Evolutionary conservation across 2,888 invertebrate species (phyloP).

Genomic region (Desoria tigrina): DNA sequence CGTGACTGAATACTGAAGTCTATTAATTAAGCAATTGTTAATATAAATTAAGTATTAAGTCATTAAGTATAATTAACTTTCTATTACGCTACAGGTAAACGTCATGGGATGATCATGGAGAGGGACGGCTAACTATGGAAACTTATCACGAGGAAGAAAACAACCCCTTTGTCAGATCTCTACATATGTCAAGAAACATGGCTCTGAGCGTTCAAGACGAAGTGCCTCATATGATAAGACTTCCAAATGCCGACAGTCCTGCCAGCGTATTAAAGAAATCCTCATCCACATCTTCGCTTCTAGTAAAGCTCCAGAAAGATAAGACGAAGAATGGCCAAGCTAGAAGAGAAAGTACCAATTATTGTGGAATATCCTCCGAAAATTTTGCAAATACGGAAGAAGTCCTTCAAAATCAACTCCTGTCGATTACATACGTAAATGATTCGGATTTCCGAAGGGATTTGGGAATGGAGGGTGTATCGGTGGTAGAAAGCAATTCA

Average conservation of each 20-base stretch:
- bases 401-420: no score
- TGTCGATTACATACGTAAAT: neutral
- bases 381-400: no score
- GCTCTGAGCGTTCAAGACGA: conserved; percentile 44
- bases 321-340: conserved; percentile 6
- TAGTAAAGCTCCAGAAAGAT: conserved; percentile 6
- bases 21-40: no score
- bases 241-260: conserved; percentile 15
- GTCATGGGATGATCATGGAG: no score
- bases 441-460: neutral
- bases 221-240: conserved; percentile 47
- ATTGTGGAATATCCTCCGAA: neutral
- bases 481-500: neutral
- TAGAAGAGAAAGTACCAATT: conserved; percentile 2
- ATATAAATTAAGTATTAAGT: no score
- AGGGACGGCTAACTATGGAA: no score
- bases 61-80: no score
- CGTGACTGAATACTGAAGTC: no score
- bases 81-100: no score
- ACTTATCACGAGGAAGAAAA: conserved; percentile 14
- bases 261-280: conserved; percentile 11
- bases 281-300: conserved; percentile 36
- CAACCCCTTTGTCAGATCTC: conserved; percentile 34
- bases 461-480: conserved; percentile 1
- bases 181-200: conserved; percentile 47